These are phyloP conservation scores for Tachypleus tridentatus DNA, from an alignment of 1,140 invertebrate genomes.

Conservation along the genomic window DNA sequence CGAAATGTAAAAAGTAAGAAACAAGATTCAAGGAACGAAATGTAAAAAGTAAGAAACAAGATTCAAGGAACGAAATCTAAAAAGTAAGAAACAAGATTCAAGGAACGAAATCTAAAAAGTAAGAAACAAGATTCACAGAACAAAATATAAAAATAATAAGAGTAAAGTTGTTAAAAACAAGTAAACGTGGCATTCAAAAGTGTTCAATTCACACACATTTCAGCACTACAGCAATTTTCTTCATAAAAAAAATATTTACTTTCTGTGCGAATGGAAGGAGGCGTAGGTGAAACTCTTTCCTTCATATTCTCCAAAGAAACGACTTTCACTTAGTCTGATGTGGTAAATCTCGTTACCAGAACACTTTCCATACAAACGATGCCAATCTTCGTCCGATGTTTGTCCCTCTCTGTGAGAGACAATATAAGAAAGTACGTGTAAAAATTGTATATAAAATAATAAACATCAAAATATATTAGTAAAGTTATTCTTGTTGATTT, in stretches of 20 bases:
- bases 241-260: conserved; percentile 61
- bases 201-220: conserved; percentile 48
- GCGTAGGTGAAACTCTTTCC: conserved; percentile 98
- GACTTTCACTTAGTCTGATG: conserved; percentile 82
- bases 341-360: conserved; percentile 99
- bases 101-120: too few species aligned
- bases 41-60: too few species aligned
- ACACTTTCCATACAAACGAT: conserved; percentile 87
- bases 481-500: conserved; percentile 1
- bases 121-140: not conserved
- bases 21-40: too few species aligned
- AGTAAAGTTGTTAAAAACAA: conserved; percentile 6
- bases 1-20: too few species aligned
- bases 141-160: not conserved
- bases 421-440: conserved; percentile 1
- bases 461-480: conserved; percentile 1
- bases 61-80: too few species aligned
- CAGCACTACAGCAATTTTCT: conserved; percentile 91
- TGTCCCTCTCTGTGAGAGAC: conserved; percentile 71
- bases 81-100: too few species aligned
- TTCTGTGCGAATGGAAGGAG: conserved; percentile 93
- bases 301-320: conserved; percentile 96
- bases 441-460: conserved; percentile 5
- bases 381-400: conserved; percentile 91
- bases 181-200: not conserved